phyloP scores from a whole-genome alignment of 2,113 vertebrate genomes.

The Oreotrochilus melanogaster region DNA sequence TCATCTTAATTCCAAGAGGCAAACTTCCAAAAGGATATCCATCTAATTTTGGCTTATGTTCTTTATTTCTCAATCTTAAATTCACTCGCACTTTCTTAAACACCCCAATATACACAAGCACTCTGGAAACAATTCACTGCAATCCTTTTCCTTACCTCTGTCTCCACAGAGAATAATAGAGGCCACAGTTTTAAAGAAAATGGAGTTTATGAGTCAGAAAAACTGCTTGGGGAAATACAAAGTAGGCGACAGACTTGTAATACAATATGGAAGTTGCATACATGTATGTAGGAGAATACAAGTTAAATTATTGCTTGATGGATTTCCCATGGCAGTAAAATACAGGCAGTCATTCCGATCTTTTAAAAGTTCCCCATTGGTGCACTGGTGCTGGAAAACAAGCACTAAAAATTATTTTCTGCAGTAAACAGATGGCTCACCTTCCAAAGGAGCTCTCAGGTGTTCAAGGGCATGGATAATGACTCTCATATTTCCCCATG shows the following conservation, averaged over 20 bases:
- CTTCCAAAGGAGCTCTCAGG: neutral
- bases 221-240: conserved; percentile 30
- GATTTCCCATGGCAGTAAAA: conserved; percentile 24
- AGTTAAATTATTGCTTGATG: conserved; percentile 38
- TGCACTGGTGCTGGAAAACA: conserved; percentile 16
- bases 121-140: conserved; percentile 34
- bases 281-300: neutral
- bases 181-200: conserved; percentile 24
- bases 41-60: neutral
- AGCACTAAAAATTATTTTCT: conserved; percentile 28
- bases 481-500: neutral
- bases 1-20: neutral
- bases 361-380: neutral
- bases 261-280: neutral
- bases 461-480: neutral
- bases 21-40: neutral
- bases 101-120: neutral
- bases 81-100: neutral
- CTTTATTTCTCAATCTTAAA: neutral
- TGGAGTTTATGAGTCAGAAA: conserved; percentile 34
- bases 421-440: conserved; percentile 32
- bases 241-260: conserved; percentile 43
- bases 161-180: conserved; percentile 6
- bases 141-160: neutral
- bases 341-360: neutral